These are phyloP conservation scores for Gallinago jamesoni DNA, from an alignment of 2,113 vertebrate species.

Conservation along the genomic window DNA sequence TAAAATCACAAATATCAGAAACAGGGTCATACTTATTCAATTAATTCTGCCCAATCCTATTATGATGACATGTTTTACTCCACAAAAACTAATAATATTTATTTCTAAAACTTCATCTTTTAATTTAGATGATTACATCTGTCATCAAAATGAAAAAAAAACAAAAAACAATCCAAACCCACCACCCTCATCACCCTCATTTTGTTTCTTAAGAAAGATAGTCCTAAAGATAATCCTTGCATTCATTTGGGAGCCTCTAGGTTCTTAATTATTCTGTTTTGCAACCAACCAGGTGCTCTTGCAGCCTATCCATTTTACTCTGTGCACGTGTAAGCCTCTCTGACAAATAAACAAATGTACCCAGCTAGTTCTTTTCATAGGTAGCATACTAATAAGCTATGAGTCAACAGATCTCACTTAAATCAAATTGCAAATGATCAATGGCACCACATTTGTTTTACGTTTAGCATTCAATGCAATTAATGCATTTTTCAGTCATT, in stretches of 20 bases:
- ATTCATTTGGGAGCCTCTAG: not conserved
- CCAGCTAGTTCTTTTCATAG: not conserved
- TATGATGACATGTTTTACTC: not conserved
- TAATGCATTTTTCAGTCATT: not conserved
- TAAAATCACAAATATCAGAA: not conserved
- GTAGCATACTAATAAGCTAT: not conserved
- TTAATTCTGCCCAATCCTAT: not conserved
- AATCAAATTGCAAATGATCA: not conserved
- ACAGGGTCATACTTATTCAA: not conserved
- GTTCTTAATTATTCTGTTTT: not conserved
- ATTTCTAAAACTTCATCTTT: not conserved
- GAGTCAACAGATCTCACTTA: not conserved
- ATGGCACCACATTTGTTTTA: not conserved
- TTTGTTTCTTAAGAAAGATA: not conserved
- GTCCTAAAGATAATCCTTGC: not conserved
- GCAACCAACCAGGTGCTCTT: not conserved
- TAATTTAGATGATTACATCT: not conserved
- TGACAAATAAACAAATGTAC: slow-evolving; percentile 1
- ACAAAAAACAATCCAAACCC: not conserved
- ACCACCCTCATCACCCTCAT: not conserved
- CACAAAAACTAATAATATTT: not conserved
- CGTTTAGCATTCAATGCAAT: not conserved
- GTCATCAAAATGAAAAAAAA: not conserved
- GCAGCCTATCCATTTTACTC: not conserved
- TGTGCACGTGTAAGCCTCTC: not conserved